Conservation (phyloP, 2,888 invertebrate species). For the Mellilla xanthometata region DNA sequence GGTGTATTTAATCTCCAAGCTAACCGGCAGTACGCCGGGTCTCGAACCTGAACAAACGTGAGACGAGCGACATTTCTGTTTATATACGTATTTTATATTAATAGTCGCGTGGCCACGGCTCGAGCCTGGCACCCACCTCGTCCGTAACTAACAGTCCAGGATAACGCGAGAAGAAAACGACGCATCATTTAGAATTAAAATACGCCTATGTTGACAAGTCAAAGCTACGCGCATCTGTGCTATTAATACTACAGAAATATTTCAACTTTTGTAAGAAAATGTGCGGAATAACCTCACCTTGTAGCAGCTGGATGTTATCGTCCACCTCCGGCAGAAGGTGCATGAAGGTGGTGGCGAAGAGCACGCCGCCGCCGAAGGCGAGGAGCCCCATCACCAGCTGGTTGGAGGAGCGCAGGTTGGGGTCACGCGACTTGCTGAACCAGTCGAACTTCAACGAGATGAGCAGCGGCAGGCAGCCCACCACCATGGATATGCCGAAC, state of each 20-base stretch:
- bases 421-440: constrained; percentile 68
- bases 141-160: constrained; percentile 1
- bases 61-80: constrained; percentile 9
- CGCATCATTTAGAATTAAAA: constrained; percentile 10
- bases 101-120: constrained; percentile 13
- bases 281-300: constrained; percentile 76
- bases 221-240: neutral
- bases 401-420: constrained; percentile 75
- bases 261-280: too few relatives aligned
- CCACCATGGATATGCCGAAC: constrained; percentile 87
- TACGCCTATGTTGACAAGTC: neutral
- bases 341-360: constrained; percentile 91
- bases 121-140: constrained; percentile 13
- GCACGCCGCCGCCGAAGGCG: constrained; percentile 91
- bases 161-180: constrained; percentile 7
- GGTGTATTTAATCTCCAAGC: neutral
- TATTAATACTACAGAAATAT: constrained; percentile 5
- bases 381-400: constrained; percentile 84
- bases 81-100: constrained; percentile 7
- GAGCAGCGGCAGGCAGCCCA: constrained; percentile 89
- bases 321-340: constrained; percentile 92
- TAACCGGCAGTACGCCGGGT: constrained; percentile 6
- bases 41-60: constrained; percentile 11
- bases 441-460: constrained; percentile 86
- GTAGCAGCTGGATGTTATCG: constrained; percentile 84